phyloP scores from a whole-genome alignment of 2,113 vertebrate species.

The Oceanites oceanicus region DNA sequence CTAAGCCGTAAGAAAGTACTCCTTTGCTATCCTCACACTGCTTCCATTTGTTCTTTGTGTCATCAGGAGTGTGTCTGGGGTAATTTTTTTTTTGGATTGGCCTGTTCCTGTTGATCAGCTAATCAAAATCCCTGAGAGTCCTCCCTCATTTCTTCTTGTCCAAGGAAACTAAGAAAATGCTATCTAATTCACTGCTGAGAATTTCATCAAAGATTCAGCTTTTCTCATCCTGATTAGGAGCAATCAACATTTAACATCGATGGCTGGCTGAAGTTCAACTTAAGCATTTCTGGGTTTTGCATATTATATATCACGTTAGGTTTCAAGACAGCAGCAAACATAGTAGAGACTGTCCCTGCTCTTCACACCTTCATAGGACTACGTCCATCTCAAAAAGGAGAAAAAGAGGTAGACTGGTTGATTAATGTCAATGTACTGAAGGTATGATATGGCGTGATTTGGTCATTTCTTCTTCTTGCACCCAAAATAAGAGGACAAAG shows the following conservation, averaged over 20 bases:
- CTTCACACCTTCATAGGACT: background rate
- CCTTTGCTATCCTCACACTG: background rate
- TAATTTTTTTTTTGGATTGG: background rate
- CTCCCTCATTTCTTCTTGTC: background rate
- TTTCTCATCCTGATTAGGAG: background rate
- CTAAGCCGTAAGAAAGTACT: background rate
- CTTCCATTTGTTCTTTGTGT: background rate
- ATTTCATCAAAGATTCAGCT: background rate
- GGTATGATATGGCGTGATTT: fast-evolving
- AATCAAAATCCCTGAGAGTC: background rate
- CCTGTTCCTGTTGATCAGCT: background rate
- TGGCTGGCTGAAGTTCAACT: background rate
- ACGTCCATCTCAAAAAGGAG: background rate
- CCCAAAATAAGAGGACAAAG: background rate
- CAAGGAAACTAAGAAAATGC: background rate
- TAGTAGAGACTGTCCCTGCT: background rate
- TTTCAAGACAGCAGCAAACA: background rate
- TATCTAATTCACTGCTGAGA: background rate
- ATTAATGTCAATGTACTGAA: background rate
- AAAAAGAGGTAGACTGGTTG: background rate
- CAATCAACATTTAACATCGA: background rate
- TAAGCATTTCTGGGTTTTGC: background rate
- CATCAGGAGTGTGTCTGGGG: background rate
- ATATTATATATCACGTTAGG: background rate
- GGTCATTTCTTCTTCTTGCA: background rate